Evolutionary conservation across 2,113 vertebrate species (phyloP).

Genomic region (Crocuta crocuta): DNA sequence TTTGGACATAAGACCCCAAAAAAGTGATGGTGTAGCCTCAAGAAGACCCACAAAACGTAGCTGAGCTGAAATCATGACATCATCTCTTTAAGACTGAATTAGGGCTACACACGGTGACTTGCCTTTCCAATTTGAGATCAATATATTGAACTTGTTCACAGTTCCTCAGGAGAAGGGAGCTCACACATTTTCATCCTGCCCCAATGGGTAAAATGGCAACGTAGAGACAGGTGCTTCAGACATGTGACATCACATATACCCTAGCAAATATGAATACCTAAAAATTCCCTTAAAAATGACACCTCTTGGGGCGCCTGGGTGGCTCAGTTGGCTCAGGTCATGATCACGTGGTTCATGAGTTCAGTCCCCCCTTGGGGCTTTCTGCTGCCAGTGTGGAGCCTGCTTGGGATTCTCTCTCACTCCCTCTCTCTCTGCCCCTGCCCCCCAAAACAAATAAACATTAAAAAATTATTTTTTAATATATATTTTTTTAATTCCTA

Average conservation of each 20-base stretch:
- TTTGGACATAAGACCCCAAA: not conserved
- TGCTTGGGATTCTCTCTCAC: not conserved
- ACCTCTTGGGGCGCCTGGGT: not conserved
- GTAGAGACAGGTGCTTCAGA: not conserved
- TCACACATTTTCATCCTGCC: fast-evolving
- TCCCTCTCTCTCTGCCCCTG: not conserved
- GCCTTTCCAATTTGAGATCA: not conserved
- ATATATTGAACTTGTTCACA: fast-evolving
- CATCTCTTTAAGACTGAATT: fast-evolving
- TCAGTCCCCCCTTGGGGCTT: not conserved
- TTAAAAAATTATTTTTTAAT: not conserved
- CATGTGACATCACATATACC: fast-evolving
- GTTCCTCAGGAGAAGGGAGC: not conserved
- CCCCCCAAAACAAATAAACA: not conserved
- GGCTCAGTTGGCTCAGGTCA: not conserved
- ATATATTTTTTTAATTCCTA: no score
- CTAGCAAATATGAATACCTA: not conserved
- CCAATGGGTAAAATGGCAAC: not conserved
- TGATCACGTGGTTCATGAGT: not conserved
- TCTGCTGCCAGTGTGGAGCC: no score
- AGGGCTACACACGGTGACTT: fast-evolving
- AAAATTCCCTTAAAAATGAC: not conserved
- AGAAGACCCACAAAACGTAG: not conserved
- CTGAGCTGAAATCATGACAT: not conserved
- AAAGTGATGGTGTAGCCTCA: not conserved